Evolutionary conservation across 2,888 invertebrate species (phyloP), one percentile per base, ranked within the genome.

Genomic region (Acanthacorydalis orientalis): DNA sequence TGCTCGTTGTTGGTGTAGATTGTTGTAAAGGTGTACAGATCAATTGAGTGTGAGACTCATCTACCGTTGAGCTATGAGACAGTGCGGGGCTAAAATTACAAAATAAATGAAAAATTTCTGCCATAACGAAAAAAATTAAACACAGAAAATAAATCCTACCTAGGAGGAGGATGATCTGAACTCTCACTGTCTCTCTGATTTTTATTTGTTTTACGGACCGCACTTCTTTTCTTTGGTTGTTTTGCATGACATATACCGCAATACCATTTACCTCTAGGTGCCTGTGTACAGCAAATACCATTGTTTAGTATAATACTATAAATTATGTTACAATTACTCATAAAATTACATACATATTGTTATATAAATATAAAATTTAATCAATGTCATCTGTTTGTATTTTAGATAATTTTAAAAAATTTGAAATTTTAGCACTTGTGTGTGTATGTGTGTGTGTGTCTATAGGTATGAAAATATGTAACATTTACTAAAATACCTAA

Each of bases 231-330:
- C 60, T 70, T 72, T 51, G 88, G 88, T 55, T 88, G 87, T 57
- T 88, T 88, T 31, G 83, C 76, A 53, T 85, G 77, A 67, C 92
- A 92, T 53, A 85, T 83, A 12, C 83, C 77, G 66, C 93, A 93
- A 64, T 87, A 87, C 89, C 89, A 90, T 59, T 84, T 87, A 58
- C 83, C 88, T 55, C 81, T 77, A 3, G 89, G 89, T 55, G 80
- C 76, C 77, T 80, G 60, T 4, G 58, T 53, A 40, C 15, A 23
- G 23, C 23, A 23, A 23, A 23, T 23, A 23, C 23, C 23, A 23
- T 23, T 23, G 23, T 23, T 23, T 23, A 23, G 23, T 23, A 23
- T 23, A 23, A 6, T 4, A 23, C 23, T 23, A 23, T 23, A 23
- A 23, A 23, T 23, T 23, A 23, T 23, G 6, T 23, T 23, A 23